Conservation (phyloP, 2,797 vertebrate species). For the Miichthys miiuy region DNA sequence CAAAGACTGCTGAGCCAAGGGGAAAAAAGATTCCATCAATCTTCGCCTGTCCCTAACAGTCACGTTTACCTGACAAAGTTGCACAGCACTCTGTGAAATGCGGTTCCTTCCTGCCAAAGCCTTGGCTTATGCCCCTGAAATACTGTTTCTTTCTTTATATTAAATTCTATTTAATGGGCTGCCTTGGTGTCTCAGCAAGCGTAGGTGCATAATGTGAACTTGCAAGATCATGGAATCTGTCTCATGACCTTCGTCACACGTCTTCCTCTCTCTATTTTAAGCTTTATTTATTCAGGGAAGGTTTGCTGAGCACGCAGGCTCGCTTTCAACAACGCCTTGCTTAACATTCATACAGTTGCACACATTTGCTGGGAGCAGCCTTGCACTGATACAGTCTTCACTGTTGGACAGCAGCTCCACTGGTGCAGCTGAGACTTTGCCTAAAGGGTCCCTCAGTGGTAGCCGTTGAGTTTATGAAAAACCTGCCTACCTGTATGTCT, state of each 20-base stretch:
- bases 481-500: background rate
- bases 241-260: slow-evolving; percentile 75
- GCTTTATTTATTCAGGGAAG: slow-evolving; percentile 70
- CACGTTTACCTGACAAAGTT: slow-evolving; percentile 84
- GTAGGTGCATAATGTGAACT: slow-evolving; percentile 59
- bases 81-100: slow-evolving; percentile 81
- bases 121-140: slow-evolving; percentile 78
- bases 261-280: slow-evolving; percentile 69
- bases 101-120: slow-evolving; percentile 74
- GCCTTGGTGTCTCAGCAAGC: slow-evolving; percentile 61
- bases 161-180: slow-evolving; percentile 78
- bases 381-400: slow-evolving; percentile 27
- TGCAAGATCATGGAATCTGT: slow-evolving; percentile 75
- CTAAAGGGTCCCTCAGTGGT: slow-evolving; percentile 15
- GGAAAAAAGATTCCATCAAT: slow-evolving; percentile 83
- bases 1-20: slow-evolving; percentile 85
- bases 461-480: slow-evolving; percentile 3
- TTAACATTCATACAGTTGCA: slow-evolving; percentile 65
- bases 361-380: slow-evolving; percentile 41
- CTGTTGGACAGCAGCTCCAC: slow-evolving; percentile 18
- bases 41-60: slow-evolving; percentile 80
- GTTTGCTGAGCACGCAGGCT: slow-evolving; percentile 73
- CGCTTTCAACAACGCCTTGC: slow-evolving; percentile 49
- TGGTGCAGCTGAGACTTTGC: slow-evolving; percentile 16
- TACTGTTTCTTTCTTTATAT: slow-evolving; percentile 80